Conservation (phyloP, 2,888 invertebrate genomes). For the Polydrusus pterygomalis region DNA sequence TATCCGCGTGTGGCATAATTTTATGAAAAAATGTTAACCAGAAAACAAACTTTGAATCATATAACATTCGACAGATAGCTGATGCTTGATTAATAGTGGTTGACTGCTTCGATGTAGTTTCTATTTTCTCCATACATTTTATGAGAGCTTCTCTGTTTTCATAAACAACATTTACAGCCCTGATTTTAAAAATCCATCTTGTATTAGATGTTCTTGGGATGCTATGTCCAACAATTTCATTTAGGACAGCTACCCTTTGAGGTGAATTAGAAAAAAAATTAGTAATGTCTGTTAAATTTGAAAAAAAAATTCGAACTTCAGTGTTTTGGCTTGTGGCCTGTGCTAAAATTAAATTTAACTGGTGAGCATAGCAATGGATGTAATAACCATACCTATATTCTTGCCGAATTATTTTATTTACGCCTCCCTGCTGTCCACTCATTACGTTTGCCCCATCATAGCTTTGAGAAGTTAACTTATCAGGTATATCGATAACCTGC, state of each 20-base stretch:
- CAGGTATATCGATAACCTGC: too few relatives aligned
- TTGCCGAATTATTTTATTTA: too few relatives aligned
- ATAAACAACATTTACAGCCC: conserved; percentile 41
- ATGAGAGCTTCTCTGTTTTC: conserved; percentile 58
- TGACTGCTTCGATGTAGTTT: conserved; percentile 28
- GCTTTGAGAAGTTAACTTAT: conserved; percentile 32
- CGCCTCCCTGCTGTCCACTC: too few relatives aligned
- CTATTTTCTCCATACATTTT: conserved; percentile 59
- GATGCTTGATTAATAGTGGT: conserved; percentile 48
- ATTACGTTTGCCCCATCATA: too few relatives aligned
- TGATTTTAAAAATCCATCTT: conserved; percentile 45
- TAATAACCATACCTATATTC: background rate
- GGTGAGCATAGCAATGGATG: conserved; percentile 46
- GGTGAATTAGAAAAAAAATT: too few relatives aligned
- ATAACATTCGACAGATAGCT: conserved; percentile 35
- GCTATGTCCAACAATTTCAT: conserved; percentile 37
- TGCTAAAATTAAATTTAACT: conserved; percentile 40
- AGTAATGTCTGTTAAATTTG: too few relatives aligned
- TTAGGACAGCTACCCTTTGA: too few relatives aligned
- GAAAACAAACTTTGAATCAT: conserved; percentile 55
- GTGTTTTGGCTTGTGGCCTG: conserved; percentile 29
- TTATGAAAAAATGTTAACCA: too few relatives aligned
- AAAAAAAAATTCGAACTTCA: too few relatives aligned
- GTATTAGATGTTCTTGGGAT: conserved; percentile 44
- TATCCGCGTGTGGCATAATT: too few relatives aligned